A percentile compares a stretch with the other conserved stretches of the same genome.
Evolutionary conservation across 2,797 vertebrate genomes (phyloP).

Genomic region (Smutsia gigantea): DNA sequence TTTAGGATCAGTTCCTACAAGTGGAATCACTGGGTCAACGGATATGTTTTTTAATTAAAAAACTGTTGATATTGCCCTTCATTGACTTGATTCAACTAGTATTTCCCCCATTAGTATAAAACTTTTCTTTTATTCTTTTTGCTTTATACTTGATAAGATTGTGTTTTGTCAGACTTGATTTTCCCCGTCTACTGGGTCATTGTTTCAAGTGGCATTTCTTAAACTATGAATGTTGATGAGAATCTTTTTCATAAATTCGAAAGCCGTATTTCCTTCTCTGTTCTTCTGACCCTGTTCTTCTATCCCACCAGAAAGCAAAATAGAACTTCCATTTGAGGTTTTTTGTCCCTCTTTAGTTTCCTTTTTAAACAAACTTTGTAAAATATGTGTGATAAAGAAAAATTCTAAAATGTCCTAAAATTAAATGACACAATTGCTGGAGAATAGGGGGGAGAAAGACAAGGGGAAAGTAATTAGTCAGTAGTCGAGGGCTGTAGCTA

Average conservation of each 20-base stretch:
- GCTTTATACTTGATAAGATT: not conserved
- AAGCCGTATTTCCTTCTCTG: not conserved
- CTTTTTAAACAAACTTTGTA: not conserved
- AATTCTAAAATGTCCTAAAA: too few species aligned
- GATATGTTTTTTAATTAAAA: constrained; percentile 10
- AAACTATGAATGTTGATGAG: not conserved
- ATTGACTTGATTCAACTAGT: not conserved
- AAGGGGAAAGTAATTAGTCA: too few species aligned
- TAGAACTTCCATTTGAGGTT: not conserved
- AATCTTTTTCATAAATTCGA: not conserved
- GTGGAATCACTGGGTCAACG: not conserved
- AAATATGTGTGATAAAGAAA: not conserved
- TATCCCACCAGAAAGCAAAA: not conserved
- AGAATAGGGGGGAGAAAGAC: too few species aligned
- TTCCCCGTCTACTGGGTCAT: not conserved
- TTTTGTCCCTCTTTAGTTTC: not conserved
- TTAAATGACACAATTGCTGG: too few species aligned
- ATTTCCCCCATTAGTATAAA: not conserved
- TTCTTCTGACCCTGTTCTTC: not conserved
- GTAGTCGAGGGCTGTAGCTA: too few species aligned
- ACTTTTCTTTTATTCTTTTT: not conserved
- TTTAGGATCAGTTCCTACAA: not conserved
- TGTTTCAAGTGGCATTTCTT: not conserved
- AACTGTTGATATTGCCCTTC: not conserved
- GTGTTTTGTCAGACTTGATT: not conserved